Percentiles rank a stretch among this genome's conserved stretches.
Conservation (phyloP, 1,140 invertebrate species). For the Teleogryllus occipitalis region DNA sequence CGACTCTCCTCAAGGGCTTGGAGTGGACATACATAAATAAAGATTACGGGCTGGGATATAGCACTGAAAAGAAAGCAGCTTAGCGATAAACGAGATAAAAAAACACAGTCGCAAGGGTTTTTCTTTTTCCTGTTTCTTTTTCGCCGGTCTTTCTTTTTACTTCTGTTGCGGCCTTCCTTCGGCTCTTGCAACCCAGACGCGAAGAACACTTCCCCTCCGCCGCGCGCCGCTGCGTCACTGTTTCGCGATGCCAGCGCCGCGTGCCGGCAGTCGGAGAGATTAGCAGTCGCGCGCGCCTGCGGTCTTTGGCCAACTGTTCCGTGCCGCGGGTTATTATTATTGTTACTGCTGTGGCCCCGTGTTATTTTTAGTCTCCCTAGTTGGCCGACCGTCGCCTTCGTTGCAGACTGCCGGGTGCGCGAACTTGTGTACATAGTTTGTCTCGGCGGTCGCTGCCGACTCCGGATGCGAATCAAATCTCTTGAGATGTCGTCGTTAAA, state of each 20-base stretch:
- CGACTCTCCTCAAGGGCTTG: background rate
- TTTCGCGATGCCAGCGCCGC: background rate
- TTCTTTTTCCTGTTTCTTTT: no score
- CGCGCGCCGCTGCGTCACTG: background rate
- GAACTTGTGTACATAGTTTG: no score
- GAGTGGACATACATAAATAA: constrained; percentile 5
- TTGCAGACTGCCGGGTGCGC: no score
- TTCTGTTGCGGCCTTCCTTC: background rate
- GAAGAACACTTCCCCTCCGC: no score
- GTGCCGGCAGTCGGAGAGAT: background rate
- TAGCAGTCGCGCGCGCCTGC: background rate
- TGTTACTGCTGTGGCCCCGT: background rate
- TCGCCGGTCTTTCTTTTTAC: background rate
- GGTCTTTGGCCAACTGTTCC: background rate
- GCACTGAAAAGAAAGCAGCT: constrained; percentile 3
- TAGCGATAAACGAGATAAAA: background rate
- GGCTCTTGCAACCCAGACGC: background rate
- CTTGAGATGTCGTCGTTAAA: no score
- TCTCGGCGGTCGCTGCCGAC: no score
- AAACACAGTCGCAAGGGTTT: background rate
- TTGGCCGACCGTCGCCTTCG: no score
- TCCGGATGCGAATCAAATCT: no score
- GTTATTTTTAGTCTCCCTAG: no score
- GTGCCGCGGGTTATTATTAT: background rate
- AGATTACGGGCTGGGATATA: background rate